phyloP scores from a whole-genome alignment of 2,113 vertebrate genomes.

The Thamnaconus septentrionalis region DNA sequence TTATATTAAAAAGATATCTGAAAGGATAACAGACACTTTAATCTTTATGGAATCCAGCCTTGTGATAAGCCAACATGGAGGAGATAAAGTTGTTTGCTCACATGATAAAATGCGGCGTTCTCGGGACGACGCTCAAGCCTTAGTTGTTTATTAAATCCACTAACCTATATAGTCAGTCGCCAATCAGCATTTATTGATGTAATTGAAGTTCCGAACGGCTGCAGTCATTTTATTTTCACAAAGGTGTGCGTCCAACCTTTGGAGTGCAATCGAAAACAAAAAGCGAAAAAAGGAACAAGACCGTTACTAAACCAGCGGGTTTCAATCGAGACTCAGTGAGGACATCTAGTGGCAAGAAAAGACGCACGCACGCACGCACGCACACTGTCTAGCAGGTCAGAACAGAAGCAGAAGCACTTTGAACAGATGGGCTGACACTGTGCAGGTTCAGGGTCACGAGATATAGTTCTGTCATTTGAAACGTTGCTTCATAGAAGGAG shows the following conservation, averaged over 20 bases:
- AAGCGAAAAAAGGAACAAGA: neutral
- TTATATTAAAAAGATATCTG: neutral
- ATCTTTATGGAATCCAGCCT: neutral
- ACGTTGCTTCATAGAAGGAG: too few relatives aligned
- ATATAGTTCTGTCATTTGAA: too few relatives aligned
- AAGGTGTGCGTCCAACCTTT: slow-evolving; percentile 1
- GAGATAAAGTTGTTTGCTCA: neutral
- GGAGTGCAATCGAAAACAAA: neutral
- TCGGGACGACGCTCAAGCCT: neutral
- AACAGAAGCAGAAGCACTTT: too few relatives aligned
- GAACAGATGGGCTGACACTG: too few relatives aligned
- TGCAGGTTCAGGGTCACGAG: too few relatives aligned
- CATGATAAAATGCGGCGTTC: slow-evolving; percentile 5
- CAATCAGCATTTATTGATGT: slow-evolving; percentile 15
- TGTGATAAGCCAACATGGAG: neutral
- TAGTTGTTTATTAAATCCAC: neutral
- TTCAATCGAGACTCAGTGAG: neutral
- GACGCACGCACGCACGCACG: too few relatives aligned
- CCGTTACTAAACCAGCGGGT: too few relatives aligned
- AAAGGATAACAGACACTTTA: neutral
- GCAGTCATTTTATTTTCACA: neutral
- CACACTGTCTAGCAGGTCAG: too few relatives aligned
- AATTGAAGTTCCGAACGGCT: slow-evolving; percentile 12
- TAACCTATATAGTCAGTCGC: neutral
- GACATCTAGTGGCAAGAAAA: too few relatives aligned